Evolutionary conservation across 2,113 vertebrate species (phyloP).

Genomic region (Felis catus): DNA sequence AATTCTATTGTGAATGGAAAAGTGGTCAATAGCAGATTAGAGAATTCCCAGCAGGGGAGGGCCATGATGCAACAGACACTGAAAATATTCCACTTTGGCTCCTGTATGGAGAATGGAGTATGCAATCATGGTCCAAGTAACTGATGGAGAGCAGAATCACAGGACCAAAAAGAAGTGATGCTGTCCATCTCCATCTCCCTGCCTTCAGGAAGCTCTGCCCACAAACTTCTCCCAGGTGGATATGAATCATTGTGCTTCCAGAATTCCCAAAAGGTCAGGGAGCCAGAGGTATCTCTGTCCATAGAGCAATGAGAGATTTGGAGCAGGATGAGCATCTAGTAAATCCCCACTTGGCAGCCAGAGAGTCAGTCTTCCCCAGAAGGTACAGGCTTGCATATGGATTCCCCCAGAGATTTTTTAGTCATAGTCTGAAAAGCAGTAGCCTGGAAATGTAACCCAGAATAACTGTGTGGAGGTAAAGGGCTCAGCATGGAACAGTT

Average conservation of each 20-base stretch:
- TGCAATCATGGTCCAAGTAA: not conserved
- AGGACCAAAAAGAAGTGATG: not conserved
- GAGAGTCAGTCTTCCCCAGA: not conserved
- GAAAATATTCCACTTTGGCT: not conserved
- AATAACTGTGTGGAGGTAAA: not conserved
- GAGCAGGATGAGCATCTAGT: not conserved
- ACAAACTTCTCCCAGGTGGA: not conserved
- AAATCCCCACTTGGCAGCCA: not conserved
- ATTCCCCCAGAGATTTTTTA: not conserved
- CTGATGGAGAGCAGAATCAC: not conserved
- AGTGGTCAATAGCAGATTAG: not conserved
- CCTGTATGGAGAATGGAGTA: not conserved
- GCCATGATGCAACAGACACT: not conserved
- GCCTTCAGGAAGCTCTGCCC: not conserved
- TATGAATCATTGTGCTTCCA: not conserved
- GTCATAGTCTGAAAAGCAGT: not conserved
- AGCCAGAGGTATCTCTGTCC: not conserved
- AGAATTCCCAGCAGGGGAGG: not conserved
- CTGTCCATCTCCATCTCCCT: not conserved
- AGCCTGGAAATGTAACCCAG: not conserved
- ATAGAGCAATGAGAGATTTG: not conserved
- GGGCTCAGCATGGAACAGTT: not conserved
- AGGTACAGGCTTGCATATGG: not conserved
- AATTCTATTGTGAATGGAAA: constrained; percentile 9
- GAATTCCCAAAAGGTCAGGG: not conserved